Evolutionary conservation across 2,888 invertebrate species (phyloP).

Genomic region (Callosobruchus maculatus): DNA sequence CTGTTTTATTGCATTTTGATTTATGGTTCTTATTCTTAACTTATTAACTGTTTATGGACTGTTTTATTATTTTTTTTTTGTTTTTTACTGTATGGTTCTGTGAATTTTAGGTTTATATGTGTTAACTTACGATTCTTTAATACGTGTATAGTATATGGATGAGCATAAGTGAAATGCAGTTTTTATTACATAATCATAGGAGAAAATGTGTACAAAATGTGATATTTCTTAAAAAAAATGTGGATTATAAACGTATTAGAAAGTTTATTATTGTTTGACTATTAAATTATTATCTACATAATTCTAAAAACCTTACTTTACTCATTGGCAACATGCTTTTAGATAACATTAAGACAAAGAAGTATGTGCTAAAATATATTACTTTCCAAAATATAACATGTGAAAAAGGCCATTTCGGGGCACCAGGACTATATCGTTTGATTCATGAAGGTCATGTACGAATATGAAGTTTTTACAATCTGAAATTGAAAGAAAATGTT

Average conservation of each 20-base stretch:
- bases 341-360: too few species aligned
- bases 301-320: too few species aligned
- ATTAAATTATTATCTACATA: too few species aligned
- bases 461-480: constrained; percentile 25
- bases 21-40: background rate
- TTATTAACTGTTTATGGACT: background rate
- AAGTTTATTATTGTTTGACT: background rate
- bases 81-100: background rate
- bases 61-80: background rate
- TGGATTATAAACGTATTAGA: background rate
- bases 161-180: too few species aligned
- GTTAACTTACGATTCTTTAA: background rate
- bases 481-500: constrained; percentile 11
- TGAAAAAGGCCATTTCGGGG: background rate
- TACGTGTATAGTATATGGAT: too few species aligned
- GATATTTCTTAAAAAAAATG: background rate
- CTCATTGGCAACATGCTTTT: too few species aligned
- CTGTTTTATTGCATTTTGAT: too few species aligned
- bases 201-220: background rate
- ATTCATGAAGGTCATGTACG: constrained; percentile 18
- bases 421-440: constrained; percentile 10
- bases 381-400: background rate
- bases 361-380: background rate
- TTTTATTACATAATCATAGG: background rate
- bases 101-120: background rate